Conservation (phyloP, 2,888 invertebrate genomes). For the Strigamia maritima region DNA sequence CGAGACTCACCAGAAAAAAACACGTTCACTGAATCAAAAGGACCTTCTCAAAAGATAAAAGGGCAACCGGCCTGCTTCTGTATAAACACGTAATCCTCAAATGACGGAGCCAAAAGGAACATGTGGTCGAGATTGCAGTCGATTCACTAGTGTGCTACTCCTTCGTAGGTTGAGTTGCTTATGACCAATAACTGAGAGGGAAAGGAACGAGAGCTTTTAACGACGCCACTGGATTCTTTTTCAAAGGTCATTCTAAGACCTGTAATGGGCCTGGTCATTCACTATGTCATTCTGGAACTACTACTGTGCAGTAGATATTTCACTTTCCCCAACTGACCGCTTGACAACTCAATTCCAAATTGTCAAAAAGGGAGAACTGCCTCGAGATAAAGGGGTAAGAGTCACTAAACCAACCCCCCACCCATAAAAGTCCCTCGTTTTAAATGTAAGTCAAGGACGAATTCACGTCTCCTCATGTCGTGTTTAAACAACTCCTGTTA, state of each 20-base stretch:
- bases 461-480: not conserved
- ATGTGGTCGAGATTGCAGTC: slow-evolving; percentile 25
- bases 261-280: slow-evolving; percentile 38
- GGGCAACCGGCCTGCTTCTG: not conserved
- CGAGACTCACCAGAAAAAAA: slow-evolving; percentile 24
- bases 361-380: not conserved
- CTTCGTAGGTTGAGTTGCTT: slow-evolving; percentile 15
- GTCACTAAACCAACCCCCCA: not conserved
- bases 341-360: slow-evolving; percentile 39
- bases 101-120: slow-evolving; percentile 27
- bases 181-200: slow-evolving; percentile 32
- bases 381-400: slow-evolving; percentile 27
- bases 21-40: not conserved
- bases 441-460: slow-evolving; percentile 26
- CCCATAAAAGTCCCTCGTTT: slow-evolving; percentile 20
- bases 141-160: slow-evolving; percentile 18
- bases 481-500: not conserved
- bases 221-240: slow-evolving; percentile 36
- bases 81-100: slow-evolving; percentile 25
- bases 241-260: slow-evolving; percentile 34
- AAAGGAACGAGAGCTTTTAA: slow-evolving; percentile 36
- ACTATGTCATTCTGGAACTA: slow-evolving; percentile 31
- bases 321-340: slow-evolving; percentile 38
- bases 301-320: slow-evolving; percentile 37
- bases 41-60: slow-evolving; percentile 22